phyloP scores from a whole-genome alignment of 2,113 vertebrate species.

The Phylloscopus trochilus region DNA sequence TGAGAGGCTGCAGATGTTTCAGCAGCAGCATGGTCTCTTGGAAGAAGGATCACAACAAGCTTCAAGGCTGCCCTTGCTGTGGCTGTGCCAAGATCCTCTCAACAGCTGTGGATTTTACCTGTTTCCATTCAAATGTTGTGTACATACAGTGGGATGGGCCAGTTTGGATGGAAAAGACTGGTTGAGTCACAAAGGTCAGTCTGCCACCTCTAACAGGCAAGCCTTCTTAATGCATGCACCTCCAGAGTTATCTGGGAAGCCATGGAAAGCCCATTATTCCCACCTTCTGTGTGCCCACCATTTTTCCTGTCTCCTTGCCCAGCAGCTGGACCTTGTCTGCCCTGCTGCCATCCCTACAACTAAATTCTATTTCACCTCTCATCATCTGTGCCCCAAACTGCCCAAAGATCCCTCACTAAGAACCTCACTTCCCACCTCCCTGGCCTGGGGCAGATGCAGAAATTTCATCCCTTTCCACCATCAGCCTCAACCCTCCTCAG shows the following conservation, averaged over 20 bases:
- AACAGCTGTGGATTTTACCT: neutral
- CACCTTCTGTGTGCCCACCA: neutral
- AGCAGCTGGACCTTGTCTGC: neutral
- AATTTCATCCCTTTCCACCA: neutral
- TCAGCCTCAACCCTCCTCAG: neutral
- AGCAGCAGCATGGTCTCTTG: neutral
- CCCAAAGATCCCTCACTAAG: neutral
- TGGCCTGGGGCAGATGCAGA: neutral
- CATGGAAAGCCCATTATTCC: neutral
- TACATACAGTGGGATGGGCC: neutral
- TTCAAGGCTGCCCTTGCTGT: neutral
- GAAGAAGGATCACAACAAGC: neutral
- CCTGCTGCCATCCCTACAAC: neutral
- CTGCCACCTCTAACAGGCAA: neutral
- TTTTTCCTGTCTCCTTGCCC: neutral
- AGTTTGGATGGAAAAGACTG: neutral
- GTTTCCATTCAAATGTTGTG: neutral
- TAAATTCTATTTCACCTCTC: neutral
- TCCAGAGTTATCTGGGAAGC: neutral
- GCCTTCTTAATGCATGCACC: rapidly evolving
- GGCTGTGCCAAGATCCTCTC: neutral
- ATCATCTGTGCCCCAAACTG: neutral
- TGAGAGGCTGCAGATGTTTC: neutral
- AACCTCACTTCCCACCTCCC: neutral
- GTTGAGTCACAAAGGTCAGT: rapidly evolving